A percentile compares a stretch with the other conserved stretches of the same genome.
Conservation (phyloP, 1,140 invertebrate genomes). For the Triops cancriformis region DNA sequence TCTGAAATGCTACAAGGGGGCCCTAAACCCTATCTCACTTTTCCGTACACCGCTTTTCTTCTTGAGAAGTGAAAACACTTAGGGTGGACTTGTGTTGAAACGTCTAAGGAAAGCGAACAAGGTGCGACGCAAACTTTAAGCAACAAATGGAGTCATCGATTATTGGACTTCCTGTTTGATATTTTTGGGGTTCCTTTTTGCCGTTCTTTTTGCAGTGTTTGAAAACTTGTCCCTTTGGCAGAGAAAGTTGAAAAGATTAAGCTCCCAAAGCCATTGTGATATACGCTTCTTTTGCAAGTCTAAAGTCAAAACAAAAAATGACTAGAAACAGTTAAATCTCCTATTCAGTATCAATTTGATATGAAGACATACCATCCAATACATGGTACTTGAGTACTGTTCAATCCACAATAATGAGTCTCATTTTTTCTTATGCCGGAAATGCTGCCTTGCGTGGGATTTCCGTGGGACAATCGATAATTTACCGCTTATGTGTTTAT, state of each 20-base stretch:
- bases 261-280: conserved; percentile 12
- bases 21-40: neutral
- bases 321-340: neutral
- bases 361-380: neutral
- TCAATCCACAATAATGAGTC: neutral
- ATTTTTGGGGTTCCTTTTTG: neutral
- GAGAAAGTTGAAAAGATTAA: neutral
- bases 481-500: neutral
- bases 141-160: conserved; percentile 6
- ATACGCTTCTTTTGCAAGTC: conserved; percentile 1
- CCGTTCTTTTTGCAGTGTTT: neutral
- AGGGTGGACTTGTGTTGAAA: neutral
- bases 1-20: neutral
- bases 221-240: neutral
- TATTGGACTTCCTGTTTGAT: neutral
- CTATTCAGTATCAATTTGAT: neutral
- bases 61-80: neutral
- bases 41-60: no score
- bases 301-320: neutral
- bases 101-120: neutral
- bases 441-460: neutral
- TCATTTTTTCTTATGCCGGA: neutral
- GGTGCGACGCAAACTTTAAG: neutral
- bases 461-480: neutral
- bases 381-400: neutral